Evolutionary conservation across 92 coral and sea anemone species (phyloP), one percentile per base, ranked within the genome.

Genomic region (Palythoa grandiflora): DNA sequence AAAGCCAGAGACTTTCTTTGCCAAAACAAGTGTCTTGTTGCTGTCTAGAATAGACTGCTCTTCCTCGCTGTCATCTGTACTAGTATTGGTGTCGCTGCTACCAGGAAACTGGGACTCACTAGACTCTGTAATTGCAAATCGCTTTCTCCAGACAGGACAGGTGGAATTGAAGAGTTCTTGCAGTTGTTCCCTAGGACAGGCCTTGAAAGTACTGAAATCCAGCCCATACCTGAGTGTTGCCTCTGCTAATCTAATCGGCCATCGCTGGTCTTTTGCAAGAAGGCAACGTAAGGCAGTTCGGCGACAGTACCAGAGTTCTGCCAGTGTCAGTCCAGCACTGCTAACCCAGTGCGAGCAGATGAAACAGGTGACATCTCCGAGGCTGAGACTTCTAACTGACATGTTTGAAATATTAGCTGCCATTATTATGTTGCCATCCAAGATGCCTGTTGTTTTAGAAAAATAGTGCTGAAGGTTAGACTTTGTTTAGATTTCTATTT

Each of bases 281-380:
- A 79, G 71, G 72, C 72, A 55, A 55, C 51, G 51, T 55, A 66
- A 55, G 85, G 85, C 85, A 79, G 85, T 79, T 55, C 54, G 85
- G 72, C 51, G 73, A 79, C 72, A 79, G 85, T 79, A 79, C 72
- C 71, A 57, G 72, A 79, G 72, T 79, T 79, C 85, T 79, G 85
- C 3, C 72, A 79, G 71, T 79, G 85, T 55, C 54, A 79, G 85
- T 55, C 73, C 85, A 79, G 85, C 85, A 79, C 85, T 57, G 71
- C 72, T 79, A 16, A 79, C 85, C 85, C 85, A 79, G 73, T 79
- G 71, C 72, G 85, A 55, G 73, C 72, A 79, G 72, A 19, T 55
- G 85, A 79, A 79, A 55, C 72, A 79, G 51, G 85, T 48, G 79
- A 75, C 60, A 75, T 75, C 79, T 75, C 63, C 85, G 10, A 79